Conservation (phyloP, 2,888 invertebrate genomes). For the Athalia rosae region DNA sequence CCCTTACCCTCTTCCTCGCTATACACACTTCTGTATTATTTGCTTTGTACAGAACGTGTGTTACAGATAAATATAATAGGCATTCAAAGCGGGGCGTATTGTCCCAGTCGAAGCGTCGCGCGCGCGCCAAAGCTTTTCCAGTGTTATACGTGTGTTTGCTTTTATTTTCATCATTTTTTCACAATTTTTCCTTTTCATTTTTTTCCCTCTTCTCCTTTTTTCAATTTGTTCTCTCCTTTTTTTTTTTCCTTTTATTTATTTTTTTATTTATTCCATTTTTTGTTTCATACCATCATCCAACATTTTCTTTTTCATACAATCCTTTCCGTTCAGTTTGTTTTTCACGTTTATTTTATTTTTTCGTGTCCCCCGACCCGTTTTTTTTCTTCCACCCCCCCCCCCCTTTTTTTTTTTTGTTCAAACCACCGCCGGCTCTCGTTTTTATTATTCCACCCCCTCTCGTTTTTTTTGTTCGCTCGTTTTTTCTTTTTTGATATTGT, state of each 20-base stretch:
- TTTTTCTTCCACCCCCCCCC: conserved; percentile 50
- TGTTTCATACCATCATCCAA: conserved; percentile 58
- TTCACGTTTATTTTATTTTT: neutral
- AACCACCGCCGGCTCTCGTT: conserved; percentile 52
- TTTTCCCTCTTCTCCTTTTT: neutral
- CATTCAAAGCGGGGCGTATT: conserved; percentile 72
- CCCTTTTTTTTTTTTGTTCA: conserved; percentile 60
- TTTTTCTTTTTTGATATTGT: conserved; percentile 41
- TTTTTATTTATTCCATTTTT: conserved; percentile 39
- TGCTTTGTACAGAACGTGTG: conserved; percentile 73
- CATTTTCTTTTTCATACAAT: conserved; percentile 47
- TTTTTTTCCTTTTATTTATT: neutral
- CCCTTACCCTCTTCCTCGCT: neutral
- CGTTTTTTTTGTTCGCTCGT: conserved; percentile 45
- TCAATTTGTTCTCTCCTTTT: neutral
- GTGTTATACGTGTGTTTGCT: neutral
- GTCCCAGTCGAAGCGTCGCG: conserved; percentile 70
- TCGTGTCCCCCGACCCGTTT: neutral
- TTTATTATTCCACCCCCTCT: conserved; percentile 44
- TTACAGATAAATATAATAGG: conserved; percentile 74
- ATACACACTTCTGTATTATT: conserved; percentile 69
- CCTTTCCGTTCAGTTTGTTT: neutral
- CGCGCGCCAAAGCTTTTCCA: conserved; percentile 62
- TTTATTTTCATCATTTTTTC: neutral
- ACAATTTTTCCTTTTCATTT: too few relatives aligned